These are phyloP conservation scores for Rhineura floridana DNA, from an alignment of 2,113 vertebrate species.

Conservation along the genomic window DNA sequence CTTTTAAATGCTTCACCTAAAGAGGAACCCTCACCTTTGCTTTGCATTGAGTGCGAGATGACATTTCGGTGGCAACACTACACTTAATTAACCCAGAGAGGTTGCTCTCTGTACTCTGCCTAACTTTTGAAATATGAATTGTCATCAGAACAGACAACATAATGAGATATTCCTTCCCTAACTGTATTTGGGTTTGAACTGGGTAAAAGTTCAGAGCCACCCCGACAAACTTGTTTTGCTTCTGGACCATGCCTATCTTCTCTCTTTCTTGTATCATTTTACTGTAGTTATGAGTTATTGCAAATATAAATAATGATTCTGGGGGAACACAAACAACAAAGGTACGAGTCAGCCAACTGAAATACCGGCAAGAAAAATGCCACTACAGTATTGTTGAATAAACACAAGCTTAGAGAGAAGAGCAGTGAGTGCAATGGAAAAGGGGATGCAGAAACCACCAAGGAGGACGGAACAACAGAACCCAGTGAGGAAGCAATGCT, in stretches of 20 bases:
- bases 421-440: neutral
- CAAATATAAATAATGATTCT: conserved; percentile 22
- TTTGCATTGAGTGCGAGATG: neutral
- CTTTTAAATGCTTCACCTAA: neutral
- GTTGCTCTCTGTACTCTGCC: neutral
- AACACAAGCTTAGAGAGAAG: neutral
- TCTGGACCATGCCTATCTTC: neutral
- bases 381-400: neutral
- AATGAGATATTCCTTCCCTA: neutral
- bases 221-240: neutral
- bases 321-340: conserved; percentile 1
- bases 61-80: neutral
- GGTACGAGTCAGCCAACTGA: neutral
- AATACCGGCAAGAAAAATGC: neutral
- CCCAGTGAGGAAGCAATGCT: neutral
- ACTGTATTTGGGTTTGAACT: neutral
- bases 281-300: conserved; percentile 2
- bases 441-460: neutral
- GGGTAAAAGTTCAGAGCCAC: neutral
- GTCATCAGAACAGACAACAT: neutral
- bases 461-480: neutral
- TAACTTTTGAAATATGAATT: neutral
- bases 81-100: neutral
- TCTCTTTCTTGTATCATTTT: neutral
- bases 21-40: neutral